Base-by-base conservation (phyloP, 2,888 invertebrate genomes). In the Bombylius major region DNA sequence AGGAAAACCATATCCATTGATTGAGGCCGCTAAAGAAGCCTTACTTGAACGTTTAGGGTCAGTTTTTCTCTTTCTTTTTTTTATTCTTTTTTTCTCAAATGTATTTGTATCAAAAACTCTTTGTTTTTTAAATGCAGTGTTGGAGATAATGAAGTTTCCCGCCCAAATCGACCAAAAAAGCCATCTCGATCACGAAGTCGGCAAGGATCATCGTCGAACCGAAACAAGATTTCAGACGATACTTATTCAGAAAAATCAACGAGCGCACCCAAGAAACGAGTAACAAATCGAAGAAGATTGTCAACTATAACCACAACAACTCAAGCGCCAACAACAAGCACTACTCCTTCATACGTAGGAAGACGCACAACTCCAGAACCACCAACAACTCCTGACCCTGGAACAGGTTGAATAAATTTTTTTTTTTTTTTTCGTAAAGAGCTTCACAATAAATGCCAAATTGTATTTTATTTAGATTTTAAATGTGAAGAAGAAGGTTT, bases 401-500 rank as follows among this genome's bases (percentile, higher is more conserved):
- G 89, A 63, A 80, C 86, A 67, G 88, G 88, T 88, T 13, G 11
- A 47, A 32, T 49, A 5, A 11, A 39, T 11, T 39, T 39, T 39
- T 39, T 1, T 11, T 39, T 39, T 39, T 39, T 1, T 23, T 23
- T 23, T 23, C 23, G 23, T 23, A 23, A 34, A 13, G 3, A 32
- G 6, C n/a, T 39, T 7, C 5, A 6, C 12, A 1, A 47, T 8
- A 53, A 32, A 45, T 2, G 11, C 1, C 31, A 32, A 12, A 14
- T 13, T 39, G 47, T 34, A 5, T 5, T 47, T 13, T 52, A 51
- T 56, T 14, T n/a, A 86, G 91, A 89, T 68, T 94, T 94, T 73
- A 89, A 89, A 69, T 94, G 94, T 70, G 86, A 84, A 65, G 93
- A 94, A 61, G 94, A 94, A 77, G 94, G 94, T 4, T 94, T 94